phyloP scores from a whole-genome alignment of 2,113 vertebrate genomes.

The Pycnonotus jocosus region DNA sequence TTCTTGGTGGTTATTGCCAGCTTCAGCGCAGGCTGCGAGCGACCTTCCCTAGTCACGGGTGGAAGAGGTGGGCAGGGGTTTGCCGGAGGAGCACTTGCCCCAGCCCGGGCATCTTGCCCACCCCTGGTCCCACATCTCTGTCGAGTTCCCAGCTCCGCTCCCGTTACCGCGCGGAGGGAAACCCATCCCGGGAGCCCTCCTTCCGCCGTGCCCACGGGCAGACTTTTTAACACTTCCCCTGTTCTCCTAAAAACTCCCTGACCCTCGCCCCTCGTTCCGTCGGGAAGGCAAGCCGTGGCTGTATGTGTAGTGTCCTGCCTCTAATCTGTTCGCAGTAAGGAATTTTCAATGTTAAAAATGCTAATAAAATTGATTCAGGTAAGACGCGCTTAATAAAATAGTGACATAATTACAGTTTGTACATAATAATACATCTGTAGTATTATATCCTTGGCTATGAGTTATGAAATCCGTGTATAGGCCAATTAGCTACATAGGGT shows the following conservation, averaged over 20 bases:
- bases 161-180: too few species aligned
- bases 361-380: slow-evolving; percentile 64
- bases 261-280: accelerated
- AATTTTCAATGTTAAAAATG: slow-evolving; percentile 26
- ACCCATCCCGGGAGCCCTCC: accelerated
- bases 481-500: slow-evolving; percentile 70
- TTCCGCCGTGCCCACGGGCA: accelerated
- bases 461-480: slow-evolving; percentile 74
- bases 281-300: not conserved
- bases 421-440: slow-evolving; percentile 70
- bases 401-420: slow-evolving; percentile 70
- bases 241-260: not conserved
- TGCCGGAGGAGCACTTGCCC: not conserved
- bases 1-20: not conserved
- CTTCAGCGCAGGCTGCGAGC: not conserved
- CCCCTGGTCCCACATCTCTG: accelerated
- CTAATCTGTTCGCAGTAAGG: not conserved
- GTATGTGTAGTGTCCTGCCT: accelerated
- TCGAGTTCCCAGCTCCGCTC: not conserved
- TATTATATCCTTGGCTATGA: slow-evolving; percentile 71
- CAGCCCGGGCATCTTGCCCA: too few species aligned
- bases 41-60: not conserved
- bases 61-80: not conserved
- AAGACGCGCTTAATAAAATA: slow-evolving; percentile 56
- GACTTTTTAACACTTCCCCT: not conserved